phyloP scores from a whole-genome alignment of 2,113 vertebrate genomes.

The Fulica atra region DNA sequence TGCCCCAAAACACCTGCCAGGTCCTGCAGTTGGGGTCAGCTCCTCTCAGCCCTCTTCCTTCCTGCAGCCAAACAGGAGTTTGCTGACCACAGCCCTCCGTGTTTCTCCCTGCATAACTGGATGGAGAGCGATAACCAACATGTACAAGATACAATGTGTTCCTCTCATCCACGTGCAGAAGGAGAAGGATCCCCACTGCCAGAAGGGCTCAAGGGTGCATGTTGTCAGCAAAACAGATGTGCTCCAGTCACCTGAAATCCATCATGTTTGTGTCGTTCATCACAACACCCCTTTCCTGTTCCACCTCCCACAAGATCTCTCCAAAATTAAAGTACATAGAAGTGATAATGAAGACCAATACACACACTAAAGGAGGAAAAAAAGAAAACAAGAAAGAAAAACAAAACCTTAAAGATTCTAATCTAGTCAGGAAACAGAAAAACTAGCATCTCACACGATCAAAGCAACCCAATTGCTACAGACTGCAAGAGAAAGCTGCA shows the following conservation, averaged over 20 bases:
- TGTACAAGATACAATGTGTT: rapidly evolving
- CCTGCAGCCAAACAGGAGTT: neutral
- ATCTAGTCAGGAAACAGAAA: neutral
- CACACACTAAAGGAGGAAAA: neutral
- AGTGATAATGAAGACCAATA: neutral
- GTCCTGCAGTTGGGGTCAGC: neutral
- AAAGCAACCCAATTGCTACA: neutral
- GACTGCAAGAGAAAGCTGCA: neutral
- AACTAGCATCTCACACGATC: neutral
- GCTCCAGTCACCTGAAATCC: neutral
- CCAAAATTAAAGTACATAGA: neutral
- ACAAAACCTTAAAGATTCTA: neutral
- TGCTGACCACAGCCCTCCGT: neutral
- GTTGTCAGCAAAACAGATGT: neutral
- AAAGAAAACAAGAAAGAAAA: neutral
- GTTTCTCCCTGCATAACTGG: neutral
- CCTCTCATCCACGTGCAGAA: neutral
- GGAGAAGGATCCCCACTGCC: neutral
- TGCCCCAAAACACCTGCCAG: neutral
- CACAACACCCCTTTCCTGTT: neutral
- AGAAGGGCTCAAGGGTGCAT: neutral
- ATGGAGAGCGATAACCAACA: neutral
- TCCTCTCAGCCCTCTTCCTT: neutral
- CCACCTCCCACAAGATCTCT: neutral
- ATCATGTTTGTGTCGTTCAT: neutral